Base-by-base conservation (phyloP, 1,140 invertebrate species). In the Zaprionus ornatus region DNA sequence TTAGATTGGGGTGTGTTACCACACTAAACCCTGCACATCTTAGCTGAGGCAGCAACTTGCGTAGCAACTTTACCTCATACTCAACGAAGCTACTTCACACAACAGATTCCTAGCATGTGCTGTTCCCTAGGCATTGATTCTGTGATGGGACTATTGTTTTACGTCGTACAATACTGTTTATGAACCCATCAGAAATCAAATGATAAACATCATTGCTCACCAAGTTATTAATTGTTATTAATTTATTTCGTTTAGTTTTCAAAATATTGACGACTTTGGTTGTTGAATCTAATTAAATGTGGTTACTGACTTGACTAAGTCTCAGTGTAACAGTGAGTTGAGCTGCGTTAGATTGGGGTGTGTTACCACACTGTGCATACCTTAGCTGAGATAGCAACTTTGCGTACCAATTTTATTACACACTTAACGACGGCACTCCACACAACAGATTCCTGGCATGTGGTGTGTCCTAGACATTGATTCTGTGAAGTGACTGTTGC, bases 141-240 rank as follows among this genome's bases (percentile, higher is more conserved):
- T 62, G 25, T 19, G n/a, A 48, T 12, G 15, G 12, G 40, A 1
- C n/a, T 25, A 10, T 19, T 2, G 12, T n/a, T 32, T 29, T 25
- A n/a, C 13, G 29, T 37, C 59, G 19, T 32, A 4, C 54, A 72
- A 6, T 62, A 65, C 62, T 72, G 40, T 6, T n/a, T 52, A 7
- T 0, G 10, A 1, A 23, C 0, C 5, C 61, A 62, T 72, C 65
- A 67, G 6, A 35, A 35, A 13, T 68, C 13, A 60, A 52, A 60
- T 21, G n/a, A n/a, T 9, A 63, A 35, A 15, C 2, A 13, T 6
- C 21, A 59, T 23, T 4, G 32, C 3, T 4, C 9, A 13, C 35
- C 3, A 15, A 48, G 17, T 48, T n/a, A 17, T 12, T n/a, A 48
- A 15, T 21, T 40, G 15, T 4, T 40, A 1, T n/a, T n/a, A 40